Percentiles rank a stretch among this genome's conserved stretches.
Conservation (phyloP, 2,113 vertebrate genomes). For the Tetrax tetrax region DNA sequence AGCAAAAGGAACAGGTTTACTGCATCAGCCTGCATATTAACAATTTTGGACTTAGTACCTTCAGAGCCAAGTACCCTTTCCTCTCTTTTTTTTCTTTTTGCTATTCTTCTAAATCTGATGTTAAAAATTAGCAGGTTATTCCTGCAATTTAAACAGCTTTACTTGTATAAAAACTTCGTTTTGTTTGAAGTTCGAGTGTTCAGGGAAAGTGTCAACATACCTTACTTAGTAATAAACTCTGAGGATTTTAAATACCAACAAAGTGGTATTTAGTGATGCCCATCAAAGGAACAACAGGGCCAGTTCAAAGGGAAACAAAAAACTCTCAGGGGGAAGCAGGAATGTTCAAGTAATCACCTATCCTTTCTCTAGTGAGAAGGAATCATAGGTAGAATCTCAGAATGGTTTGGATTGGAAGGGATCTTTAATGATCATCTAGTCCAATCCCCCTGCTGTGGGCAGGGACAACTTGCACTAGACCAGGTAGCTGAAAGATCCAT, state of each 20-base stretch:
- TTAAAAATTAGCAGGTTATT: not conserved
- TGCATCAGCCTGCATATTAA: not conserved
- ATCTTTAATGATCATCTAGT: not conserved
- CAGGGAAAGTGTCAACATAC: not conserved
- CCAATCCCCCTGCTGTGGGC: too few species aligned
- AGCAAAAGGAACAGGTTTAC: not conserved
- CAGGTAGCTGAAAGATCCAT: not conserved
- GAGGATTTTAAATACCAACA: not conserved
- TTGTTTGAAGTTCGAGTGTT: not conserved
- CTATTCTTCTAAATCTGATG: not conserved
- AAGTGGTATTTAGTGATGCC: not conserved
- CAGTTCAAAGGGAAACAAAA: not conserved
- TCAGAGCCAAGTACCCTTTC: not conserved
- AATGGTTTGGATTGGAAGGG: not conserved
- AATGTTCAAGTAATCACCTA: not conserved
- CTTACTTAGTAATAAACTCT: not conserved
- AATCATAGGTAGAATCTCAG: not conserved
- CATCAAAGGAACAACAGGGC: not conserved
- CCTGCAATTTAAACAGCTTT: not conserved
- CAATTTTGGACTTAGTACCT: not conserved
- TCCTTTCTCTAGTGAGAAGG: not conserved
- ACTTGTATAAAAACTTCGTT: not conserved
- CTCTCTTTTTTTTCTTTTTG: not conserved
- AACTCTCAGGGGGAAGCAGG: not conserved
- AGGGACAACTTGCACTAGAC: not conserved